A percentile compares a stretch with the other conserved stretches of the same genome.
Evolutionary conservation across 2,888 invertebrate species (phyloP).

Genomic region (Hypomecis punctinalis): DNA sequence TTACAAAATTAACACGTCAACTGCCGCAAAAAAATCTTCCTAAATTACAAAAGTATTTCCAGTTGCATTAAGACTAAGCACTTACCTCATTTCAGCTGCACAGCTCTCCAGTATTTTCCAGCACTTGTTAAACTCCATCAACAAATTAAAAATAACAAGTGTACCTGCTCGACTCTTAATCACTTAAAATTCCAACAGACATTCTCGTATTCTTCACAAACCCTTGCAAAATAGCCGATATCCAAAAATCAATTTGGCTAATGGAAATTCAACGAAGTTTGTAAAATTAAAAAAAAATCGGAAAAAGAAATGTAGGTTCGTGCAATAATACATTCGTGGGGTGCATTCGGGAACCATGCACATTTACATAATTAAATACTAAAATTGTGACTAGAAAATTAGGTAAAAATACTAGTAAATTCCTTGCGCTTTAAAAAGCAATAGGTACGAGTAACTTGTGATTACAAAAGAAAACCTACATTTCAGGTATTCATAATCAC

Average conservation of each 20-base stretch:
- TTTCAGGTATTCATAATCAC: too few relatives aligned
- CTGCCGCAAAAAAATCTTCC: neutral
- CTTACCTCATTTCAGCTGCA: slow-evolving; percentile 13
- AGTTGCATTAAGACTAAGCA: neutral
- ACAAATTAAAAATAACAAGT: slow-evolving; percentile 23
- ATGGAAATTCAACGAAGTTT: slow-evolving; percentile 71
- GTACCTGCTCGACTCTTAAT: slow-evolving; percentile 29
- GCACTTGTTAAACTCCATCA: slow-evolving; percentile 20
- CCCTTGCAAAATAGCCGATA: slow-evolving; percentile 50
- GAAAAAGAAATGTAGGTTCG: slow-evolving; percentile 68
- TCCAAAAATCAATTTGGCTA: slow-evolving; percentile 72
- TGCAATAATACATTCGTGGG: slow-evolving; percentile 76
- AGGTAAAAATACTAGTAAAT: neutral
- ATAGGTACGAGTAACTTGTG: neutral
- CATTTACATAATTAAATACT: slow-evolving; percentile 67
- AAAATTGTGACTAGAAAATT: slow-evolving; percentile 55
- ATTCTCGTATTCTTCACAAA: slow-evolving; percentile 40
- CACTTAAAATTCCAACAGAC: slow-evolving; percentile 35
- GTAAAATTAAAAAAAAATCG: slow-evolving; percentile 62
- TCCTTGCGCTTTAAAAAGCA: slow-evolving; percentile 4
- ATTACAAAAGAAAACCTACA: neutral
- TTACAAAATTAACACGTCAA: neutral
- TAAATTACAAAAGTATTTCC: neutral
- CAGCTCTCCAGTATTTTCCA: slow-evolving; percentile 1
- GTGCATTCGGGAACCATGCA: slow-evolving; percentile 83